Evolutionary conservation across 2,797 vertebrate species (phyloP).

Genomic region (Emys orbicularis): DNA sequence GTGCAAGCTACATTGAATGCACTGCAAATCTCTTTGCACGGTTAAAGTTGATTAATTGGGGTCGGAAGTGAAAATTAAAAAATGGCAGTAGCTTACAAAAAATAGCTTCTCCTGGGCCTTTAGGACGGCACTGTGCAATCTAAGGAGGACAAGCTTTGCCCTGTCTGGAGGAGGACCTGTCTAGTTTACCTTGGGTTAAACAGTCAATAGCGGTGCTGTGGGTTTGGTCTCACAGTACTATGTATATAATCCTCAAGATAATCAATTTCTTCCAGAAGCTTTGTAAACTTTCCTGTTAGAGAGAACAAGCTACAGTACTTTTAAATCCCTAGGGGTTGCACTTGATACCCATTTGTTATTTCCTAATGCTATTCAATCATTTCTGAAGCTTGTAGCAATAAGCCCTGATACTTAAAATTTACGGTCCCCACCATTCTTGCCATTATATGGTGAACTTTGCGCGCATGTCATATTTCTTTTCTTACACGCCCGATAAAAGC

Average conservation of each 20-base stretch:
- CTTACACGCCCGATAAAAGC: constrained; percentile 72
- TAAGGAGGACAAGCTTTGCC: background rate
- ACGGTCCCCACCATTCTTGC: constrained; percentile 6
- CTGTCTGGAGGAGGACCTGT: background rate
- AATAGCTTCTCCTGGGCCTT: background rate
- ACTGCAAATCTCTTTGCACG: constrained; percentile 65
- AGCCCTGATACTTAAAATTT: constrained; percentile 13
- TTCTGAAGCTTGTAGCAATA: constrained; percentile 38
- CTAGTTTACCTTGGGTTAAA: constrained; percentile 55
- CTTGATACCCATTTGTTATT: constrained; percentile 69
- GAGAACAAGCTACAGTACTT: constrained; percentile 6
- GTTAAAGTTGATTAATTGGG: constrained; percentile 73
- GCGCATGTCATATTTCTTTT: constrained; percentile 61
- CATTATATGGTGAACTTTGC: constrained; percentile 64
- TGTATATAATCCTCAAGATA: constrained; percentile 60
- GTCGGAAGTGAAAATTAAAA: constrained; percentile 71
- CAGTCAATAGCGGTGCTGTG: background rate
- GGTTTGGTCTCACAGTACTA: constrained; percentile 20
- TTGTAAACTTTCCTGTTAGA: constrained; percentile 44
- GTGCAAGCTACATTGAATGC: constrained; percentile 49
- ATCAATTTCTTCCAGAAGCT: constrained; percentile 59
- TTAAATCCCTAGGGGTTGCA: constrained; percentile 50
- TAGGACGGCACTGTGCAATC: background rate
- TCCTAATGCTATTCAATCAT: constrained; percentile 55
- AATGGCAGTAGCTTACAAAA: constrained; percentile 27